phyloP scores from a whole-genome alignment of 2,113 vertebrate species.

The Potamarius usumacintae region DNA sequence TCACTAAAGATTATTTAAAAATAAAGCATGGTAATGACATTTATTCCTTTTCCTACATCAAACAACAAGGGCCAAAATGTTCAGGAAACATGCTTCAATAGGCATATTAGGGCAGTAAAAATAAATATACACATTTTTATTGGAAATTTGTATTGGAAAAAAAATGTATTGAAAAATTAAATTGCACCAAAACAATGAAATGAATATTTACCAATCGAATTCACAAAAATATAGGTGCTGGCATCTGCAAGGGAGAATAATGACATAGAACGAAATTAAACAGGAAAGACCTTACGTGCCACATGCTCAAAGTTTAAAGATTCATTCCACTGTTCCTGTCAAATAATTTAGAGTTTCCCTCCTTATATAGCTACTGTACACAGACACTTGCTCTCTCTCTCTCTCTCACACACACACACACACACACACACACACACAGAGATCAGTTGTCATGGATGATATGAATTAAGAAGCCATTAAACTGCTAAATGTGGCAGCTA shows the following conservation, averaged over 20 bases:
- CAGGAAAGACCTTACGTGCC: not conserved
- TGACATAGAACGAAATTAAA: not conserved
- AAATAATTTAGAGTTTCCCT: not conserved
- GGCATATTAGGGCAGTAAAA: not conserved
- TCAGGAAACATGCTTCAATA: not conserved
- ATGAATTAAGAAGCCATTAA: constrained; percentile 52
- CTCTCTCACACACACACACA: constrained; percentile 36
- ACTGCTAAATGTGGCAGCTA: constrained; percentile 67
- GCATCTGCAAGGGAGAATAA: not conserved
- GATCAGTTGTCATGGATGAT: constrained; percentile 43
- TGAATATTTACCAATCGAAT: not conserved
- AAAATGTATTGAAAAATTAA: not conserved
- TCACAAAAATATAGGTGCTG: not conserved
- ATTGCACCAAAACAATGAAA: not conserved
- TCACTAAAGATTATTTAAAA: not conserved
- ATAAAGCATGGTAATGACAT: not conserved
- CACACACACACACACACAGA: constrained; percentile 49
- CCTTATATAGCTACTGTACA: not conserved
- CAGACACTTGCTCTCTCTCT: not conserved
- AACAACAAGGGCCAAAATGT: not conserved
- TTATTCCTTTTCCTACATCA: too few species aligned
- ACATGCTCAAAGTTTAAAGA: not conserved
- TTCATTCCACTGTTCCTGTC: not conserved
- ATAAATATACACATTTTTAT: not conserved
- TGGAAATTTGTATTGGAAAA: too few species aligned